These are phyloP conservation scores for Tipula unca DNA, from an alignment of 2,888 invertebrate genomes.

Conservation along the genomic window DNA sequence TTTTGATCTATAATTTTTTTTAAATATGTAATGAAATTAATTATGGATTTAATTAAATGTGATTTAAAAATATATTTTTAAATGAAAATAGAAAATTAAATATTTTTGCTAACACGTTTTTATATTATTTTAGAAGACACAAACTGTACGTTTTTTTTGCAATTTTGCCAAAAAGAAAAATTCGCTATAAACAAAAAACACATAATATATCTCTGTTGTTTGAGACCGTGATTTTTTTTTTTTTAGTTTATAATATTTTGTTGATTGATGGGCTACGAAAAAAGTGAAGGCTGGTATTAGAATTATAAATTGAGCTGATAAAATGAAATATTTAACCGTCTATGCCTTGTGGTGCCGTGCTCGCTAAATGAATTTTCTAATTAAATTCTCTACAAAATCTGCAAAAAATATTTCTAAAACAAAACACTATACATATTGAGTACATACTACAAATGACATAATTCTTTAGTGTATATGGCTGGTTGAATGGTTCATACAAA, in stretches of 20 bases:
- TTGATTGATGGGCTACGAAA: neutral
- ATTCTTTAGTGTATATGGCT: neutral
- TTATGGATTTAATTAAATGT: neutral
- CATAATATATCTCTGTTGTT: neutral
- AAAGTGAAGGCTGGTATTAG: neutral
- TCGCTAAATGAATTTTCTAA: too few relatives aligned
- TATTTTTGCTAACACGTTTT: neutral
- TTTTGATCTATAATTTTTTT: too few relatives aligned
- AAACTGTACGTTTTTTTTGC: neutral
- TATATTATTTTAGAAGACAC: neutral
- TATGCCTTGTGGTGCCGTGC: neutral
- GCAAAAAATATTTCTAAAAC: too few relatives aligned
- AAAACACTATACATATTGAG: neutral
- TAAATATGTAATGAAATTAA: too few relatives aligned
- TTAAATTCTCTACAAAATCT: too few relatives aligned
- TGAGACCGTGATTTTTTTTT: neutral
- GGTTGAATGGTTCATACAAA: neutral
- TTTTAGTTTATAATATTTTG: neutral
- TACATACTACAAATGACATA: neutral
- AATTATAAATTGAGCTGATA: neutral
- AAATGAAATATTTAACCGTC: neutral
- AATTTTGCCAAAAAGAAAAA: neutral
- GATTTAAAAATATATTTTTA: neutral
- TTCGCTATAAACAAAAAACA: neutral
- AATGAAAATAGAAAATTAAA: neutral